Base-by-base conservation (phyloP, 1,140 invertebrate species). In the Drusus annulatus region DNA sequence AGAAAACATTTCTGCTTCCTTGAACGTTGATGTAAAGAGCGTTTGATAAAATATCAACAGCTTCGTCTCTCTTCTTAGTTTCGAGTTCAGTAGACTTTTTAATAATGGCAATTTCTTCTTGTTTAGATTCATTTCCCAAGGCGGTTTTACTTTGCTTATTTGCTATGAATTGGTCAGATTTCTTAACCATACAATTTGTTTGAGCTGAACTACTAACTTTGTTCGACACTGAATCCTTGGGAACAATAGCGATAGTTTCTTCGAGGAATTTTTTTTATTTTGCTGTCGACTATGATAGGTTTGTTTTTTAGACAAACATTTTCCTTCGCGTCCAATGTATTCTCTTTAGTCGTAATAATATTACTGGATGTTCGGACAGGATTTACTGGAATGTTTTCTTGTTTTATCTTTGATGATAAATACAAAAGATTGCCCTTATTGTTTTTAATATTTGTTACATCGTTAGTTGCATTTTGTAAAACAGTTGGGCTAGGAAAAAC, bases 141-240 rank as follows among this genome's bases (percentile, higher is more conserved):
- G n/a, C 16, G 1, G 17, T 4, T 17, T 17, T 17, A 16, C 1
- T 74, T 74, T 74, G 36, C 25, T 74, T 63, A 52, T 52, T 51
- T 21, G 21, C 19, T 16, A 52, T 28, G 2, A 54, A 15, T 74
- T 19, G 45, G 16, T 78, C 81, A 58, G 6, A 73, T 76, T 76
- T 83, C 50, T 76, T 76, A 13, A 76, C 19, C 21, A 83, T 68
- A 45, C 76, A 68, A 81, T 79, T 81, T 2, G 82, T 83, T 76
- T 83, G 82, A 21, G 80, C 82, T 36, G 79, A 80, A 69, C 81
- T 83, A 52, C 76, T 80, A 13, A 83, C 78, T 80, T 83, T 83
- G 28, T 60, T 78, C 16, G 71, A 17, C 8, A 65, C n/a, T 3
- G 62, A 65, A 10, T 65, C 62, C 13, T n/a, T 25, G 25, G 62